These are phyloP conservation scores for Hycleus phaleratus DNA, from an alignment of 1,140 invertebrate species.

Conservation along the genomic window DNA sequence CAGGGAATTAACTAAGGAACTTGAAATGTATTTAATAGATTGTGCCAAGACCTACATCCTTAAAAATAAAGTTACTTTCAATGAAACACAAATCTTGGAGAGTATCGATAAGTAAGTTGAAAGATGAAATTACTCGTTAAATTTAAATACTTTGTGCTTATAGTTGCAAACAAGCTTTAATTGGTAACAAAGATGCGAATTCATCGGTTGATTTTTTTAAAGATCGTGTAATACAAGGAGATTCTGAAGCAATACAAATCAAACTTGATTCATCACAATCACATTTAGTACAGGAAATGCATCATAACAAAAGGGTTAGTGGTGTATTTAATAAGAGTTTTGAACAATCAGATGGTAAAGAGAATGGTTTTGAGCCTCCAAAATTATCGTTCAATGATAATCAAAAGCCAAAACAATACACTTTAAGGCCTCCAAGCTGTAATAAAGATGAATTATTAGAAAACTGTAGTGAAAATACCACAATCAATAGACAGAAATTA, in stretches of 20 bases:
- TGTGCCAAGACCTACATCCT: conserved; percentile 14
- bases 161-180: neutral
- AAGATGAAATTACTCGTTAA: too few relatives aligned
- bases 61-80: conserved; percentile 10
- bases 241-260: neutral
- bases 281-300: too few relatives aligned
- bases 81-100: conserved; percentile 15
- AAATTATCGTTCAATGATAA: too few relatives aligned
- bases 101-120: conserved; percentile 22
- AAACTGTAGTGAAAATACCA: neutral
- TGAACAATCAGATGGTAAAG: too few relatives aligned
- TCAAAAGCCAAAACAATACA: neutral
- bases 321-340: too few relatives aligned
- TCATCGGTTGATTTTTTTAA: neutral
- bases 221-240: neutral
- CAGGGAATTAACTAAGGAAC: conserved; percentile 9
- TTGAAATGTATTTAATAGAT: conserved; percentile 16
- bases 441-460: neutral
- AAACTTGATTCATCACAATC: too few relatives aligned
- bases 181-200: neutral
- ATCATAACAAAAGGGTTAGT: too few relatives aligned
- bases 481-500: neutral
- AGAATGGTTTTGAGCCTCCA: too few relatives aligned
- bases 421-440: neutral
- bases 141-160: neutral